Evolutionary conservation across 2,113 vertebrate species (phyloP).

Genomic region (Cryptotis parvus): DNA sequence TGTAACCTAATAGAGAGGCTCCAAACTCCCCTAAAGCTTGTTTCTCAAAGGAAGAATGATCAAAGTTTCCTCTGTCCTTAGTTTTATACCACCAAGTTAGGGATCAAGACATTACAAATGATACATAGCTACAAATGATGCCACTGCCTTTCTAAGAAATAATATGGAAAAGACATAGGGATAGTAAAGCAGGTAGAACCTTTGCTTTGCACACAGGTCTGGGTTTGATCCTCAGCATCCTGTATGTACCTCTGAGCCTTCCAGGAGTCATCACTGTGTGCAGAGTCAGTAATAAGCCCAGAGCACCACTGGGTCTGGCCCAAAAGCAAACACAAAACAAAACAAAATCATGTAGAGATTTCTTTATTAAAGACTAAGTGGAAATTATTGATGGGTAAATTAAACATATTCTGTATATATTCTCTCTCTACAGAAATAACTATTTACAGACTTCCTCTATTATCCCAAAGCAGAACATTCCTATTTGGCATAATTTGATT

Average conservation of each 20-base stretch:
- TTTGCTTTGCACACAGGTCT: no score
- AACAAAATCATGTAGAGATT: not conserved
- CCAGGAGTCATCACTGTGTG: no score
- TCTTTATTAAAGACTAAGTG: not conserved
- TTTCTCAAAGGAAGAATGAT: not conserved
- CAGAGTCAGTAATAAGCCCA: no score
- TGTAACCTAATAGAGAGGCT: not conserved
- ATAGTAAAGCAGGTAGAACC: no score
- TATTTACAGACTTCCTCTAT: not conserved
- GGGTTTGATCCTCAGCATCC: no score
- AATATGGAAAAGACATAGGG: no score
- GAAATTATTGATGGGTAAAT: not conserved
- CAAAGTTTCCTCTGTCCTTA: not conserved
- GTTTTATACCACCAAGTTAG: not conserved
- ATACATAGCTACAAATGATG: not conserved
- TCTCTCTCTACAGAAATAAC: constrained; percentile 3
- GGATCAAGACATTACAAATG: not conserved
- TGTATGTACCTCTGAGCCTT: no score
- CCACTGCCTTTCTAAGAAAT: not conserved
- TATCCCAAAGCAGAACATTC: not conserved
- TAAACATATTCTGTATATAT: not conserved
- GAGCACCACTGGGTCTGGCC: no score
- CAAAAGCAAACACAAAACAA: no score
- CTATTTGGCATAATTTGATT: not conserved
- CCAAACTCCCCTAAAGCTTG: not conserved